Evolutionary conservation across 2,797 vertebrate species (phyloP), one percentile per base, ranked within the genome.

Genomic region (Neopelma chrysocephalum): DNA sequence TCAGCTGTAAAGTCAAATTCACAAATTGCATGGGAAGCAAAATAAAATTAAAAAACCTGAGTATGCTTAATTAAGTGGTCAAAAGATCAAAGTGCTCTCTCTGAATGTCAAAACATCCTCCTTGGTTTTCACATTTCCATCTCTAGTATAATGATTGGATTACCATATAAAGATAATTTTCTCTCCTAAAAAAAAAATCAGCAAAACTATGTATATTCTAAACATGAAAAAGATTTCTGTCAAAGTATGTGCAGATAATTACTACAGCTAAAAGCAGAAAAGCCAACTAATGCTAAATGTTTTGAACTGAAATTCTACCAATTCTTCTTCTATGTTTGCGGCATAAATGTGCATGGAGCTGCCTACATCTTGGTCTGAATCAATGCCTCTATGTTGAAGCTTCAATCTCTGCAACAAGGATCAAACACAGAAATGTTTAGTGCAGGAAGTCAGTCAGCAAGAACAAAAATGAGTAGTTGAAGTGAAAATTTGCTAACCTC

Each of bases 1-100:
- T 36, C 75, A 95, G 58, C 10, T 90, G 15, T 85, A 57, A 94
- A 75, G 79, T 86, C 66, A 92, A 96, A 85, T 51, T 23, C 51
- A 77, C 8, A 56, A 90, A 83, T 32, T 95, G 83, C 54, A 87
- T 6, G 43, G 80, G 32, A 91, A 50, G 56, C 34, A 85, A 96
- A 96, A 92, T 40, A 71, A 40, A 68, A 72, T 20, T 40, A 2
- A 45, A 18, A 76, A 57, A 51, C 4, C 20, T 32, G 26, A 72
- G 23, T 80, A 62, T 27, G 54, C 79, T 92, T 84, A 88, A 95
- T 93, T 97, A 86, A 7, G 1, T 75, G 61, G 27, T 88, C 64
- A 80, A 94, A 96, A 66, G 69, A 83, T 81, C 78, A 85, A 11
- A 73, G 89, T 78, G 51, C 80, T 87, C 40, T 34, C 26, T 75